Evolutionary conservation across 2,113 vertebrate genomes (phyloP).

Genomic region (Petroica traversi): DNA sequence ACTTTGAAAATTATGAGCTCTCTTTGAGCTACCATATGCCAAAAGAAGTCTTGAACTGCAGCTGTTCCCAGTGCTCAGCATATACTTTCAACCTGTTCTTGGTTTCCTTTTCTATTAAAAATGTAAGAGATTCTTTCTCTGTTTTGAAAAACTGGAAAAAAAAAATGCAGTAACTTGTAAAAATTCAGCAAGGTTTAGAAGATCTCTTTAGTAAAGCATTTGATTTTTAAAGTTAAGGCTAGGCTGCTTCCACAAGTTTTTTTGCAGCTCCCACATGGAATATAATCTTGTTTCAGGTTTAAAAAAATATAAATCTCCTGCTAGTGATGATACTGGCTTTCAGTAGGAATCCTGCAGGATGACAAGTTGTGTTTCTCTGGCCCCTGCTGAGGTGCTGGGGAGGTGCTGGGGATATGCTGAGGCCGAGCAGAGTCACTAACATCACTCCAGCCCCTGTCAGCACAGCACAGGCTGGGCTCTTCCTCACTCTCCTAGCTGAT

Average conservation of each 20-base stretch:
- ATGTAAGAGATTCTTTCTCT: neutral
- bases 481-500: neutral
- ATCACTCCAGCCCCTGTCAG: neutral
- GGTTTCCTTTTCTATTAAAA: slow-evolving; percentile 21
- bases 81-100: slow-evolving; percentile 6
- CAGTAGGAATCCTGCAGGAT: neutral
- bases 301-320: neutral
- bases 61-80: neutral
- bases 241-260: neutral
- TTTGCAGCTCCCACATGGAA: neutral
- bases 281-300: neutral
- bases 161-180: neutral
- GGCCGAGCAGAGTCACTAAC: neutral
- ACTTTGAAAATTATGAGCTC: neutral
- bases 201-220: neutral
- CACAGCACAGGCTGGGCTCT: neutral
- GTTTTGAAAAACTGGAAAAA: neutral
- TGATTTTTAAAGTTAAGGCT: slow-evolving; percentile 3
- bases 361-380: neutral
- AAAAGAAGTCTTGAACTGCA: neutral
- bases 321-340: neutral
- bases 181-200: slow-evolving; percentile 9
- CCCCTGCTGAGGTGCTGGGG: neutral
- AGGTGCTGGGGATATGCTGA: neutral
- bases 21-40: neutral